Conservation (phyloP, 2,797 vertebrate species). For the Corythornis leucogaster region DNA sequence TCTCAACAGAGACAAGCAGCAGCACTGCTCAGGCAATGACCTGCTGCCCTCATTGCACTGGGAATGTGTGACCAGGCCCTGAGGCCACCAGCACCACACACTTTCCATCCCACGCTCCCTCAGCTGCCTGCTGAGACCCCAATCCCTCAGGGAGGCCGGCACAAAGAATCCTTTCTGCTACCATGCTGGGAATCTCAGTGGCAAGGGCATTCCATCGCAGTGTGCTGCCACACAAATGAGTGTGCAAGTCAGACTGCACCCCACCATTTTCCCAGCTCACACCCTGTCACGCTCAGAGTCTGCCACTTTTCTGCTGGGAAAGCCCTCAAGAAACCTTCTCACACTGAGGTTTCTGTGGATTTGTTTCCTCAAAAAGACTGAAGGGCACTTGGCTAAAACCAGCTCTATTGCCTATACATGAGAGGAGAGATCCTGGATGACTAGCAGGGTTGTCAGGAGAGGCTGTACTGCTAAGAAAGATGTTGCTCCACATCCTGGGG, state of each 20-base stretch:
- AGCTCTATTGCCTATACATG: neutral
- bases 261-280: neutral
- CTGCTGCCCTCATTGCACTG: neutral
- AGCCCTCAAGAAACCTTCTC: neutral
- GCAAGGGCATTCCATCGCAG: neutral
- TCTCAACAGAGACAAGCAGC: neutral
- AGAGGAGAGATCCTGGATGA: neutral
- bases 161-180: neutral
- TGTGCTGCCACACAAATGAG: neutral
- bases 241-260: neutral
- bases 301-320: neutral
- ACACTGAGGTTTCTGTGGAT: neutral
- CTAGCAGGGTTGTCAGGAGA: neutral
- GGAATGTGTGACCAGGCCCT: fast-evolving
- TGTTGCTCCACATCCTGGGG: neutral
- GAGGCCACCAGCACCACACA: neutral
- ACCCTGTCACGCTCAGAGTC: neutral
- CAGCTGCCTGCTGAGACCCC: neutral
- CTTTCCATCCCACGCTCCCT: neutral
- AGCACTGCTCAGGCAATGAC: neutral
- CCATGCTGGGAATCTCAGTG: neutral
- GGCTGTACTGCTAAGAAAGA: neutral
- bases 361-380: neutral
- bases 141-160: neutral
- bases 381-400: neutral